A percentile compares a stretch with the other conserved stretches of the same genome.
Evolutionary conservation across 2,113 vertebrate species (phyloP).

Genomic region (Raja brachyura): DNA sequence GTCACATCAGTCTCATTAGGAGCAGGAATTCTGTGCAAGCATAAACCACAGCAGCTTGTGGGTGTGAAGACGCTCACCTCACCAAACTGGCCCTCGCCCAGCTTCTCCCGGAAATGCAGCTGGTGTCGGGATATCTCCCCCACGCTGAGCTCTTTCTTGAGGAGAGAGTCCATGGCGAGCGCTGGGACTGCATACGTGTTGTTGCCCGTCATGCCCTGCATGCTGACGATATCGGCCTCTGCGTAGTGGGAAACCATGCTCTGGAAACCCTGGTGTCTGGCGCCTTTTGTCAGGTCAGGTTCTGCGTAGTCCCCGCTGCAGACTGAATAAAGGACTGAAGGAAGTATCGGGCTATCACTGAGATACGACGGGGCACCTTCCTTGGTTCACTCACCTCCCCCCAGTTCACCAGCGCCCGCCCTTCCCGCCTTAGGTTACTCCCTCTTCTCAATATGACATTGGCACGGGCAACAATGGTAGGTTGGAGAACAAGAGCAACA

Average conservation of each 20-base stretch:
- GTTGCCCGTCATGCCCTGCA: constrained; percentile 74
- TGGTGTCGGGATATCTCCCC: constrained; percentile 68
- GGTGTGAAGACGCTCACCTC: constrained; percentile 55
- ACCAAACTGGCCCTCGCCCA: constrained; percentile 76
- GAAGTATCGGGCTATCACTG: neutral
- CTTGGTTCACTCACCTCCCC: neutral
- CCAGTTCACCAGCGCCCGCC: neutral
- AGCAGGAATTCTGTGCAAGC: neutral
- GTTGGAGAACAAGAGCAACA: too few species aligned
- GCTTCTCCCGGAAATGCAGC: constrained; percentile 69
- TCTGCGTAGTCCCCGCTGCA: constrained; percentile 71
- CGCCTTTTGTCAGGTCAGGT: constrained; percentile 71
- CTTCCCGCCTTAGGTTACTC: neutral
- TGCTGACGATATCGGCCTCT: constrained; percentile 68
- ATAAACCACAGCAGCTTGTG: neutral
- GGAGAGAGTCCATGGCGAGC: constrained; percentile 71
- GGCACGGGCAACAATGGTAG: neutral
- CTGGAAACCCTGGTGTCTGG: constrained; percentile 72
- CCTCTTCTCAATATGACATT: neutral
- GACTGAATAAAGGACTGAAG: constrained; percentile 45
- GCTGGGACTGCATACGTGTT: constrained; percentile 76
- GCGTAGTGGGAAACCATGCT: constrained; percentile 70
- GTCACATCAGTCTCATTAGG: neutral
- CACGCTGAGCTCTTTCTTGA: constrained; percentile 69
- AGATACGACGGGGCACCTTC: too few species aligned